Evolutionary conservation across 2,113 vertebrate genomes (phyloP).

Genomic region (Misgurnus anguillicaudatus): DNA sequence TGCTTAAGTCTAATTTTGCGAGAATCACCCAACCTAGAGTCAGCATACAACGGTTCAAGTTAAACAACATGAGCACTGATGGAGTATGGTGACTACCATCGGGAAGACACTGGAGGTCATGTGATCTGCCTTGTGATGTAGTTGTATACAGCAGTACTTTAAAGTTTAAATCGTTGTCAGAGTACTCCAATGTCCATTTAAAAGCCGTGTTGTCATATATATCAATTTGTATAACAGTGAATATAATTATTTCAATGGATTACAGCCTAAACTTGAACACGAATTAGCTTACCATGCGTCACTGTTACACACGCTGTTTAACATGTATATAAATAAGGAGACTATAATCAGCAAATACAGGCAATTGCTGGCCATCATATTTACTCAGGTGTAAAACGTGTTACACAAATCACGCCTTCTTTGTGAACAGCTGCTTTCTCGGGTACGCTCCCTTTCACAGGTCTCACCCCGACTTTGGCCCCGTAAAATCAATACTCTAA

Average conservation of each 20-base stretch:
- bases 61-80: neutral
- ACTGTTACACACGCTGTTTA: neutral
- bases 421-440: constrained; percentile 14
- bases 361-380: constrained; percentile 34
- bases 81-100: neutral
- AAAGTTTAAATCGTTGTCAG: too few relatives aligned
- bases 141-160: too few relatives aligned
- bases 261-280: too few relatives aligned
- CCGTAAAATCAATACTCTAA: constrained; percentile 65
- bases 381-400: constrained; percentile 37
- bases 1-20: too few relatives aligned
- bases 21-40: too few relatives aligned
- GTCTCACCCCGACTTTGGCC: constrained; percentile 54
- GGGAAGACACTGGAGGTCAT: neutral
- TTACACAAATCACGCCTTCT: constrained; percentile 21
- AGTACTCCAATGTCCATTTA: too few relatives aligned
- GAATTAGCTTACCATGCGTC: too few relatives aligned
- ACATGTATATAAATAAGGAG: neutral
- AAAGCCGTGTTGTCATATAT: too few relatives aligned
- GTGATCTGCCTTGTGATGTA: neutral
- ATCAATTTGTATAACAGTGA: too few relatives aligned
- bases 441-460: constrained; percentile 31
- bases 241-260: too few relatives aligned
- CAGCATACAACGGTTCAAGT: neutral
- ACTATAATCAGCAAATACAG: neutral